Evolutionary conservation across 92 coral and sea anemone species (phyloP), one percentile per base, ranked within the genome.

Genomic region (Chrysogorgia sp.): DNA sequence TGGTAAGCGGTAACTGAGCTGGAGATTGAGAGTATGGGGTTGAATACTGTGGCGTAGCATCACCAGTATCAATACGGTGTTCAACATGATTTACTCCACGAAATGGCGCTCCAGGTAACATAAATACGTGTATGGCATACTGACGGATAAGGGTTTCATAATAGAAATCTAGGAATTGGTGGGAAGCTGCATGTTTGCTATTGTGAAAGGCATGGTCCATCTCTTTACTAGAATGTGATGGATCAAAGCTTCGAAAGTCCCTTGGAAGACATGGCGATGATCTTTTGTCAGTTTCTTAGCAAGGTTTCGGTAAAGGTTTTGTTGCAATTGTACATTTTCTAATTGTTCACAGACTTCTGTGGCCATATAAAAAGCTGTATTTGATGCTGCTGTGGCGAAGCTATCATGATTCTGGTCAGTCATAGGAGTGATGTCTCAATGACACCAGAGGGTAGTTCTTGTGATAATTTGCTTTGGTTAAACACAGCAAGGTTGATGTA

Each of bases 101-200:
- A 40, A 41, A 53, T 24, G 72, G 82, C 12, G 82, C 82, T 20
- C 82, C 82, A n/a, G 82, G 82, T 28, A 76, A 30, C 23, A 76
- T 64, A 32, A 76, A 76, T 57, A 67, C 74, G 15, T 61, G 82
- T 25, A n/a, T n/a, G n/a, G 82, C 69, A 35, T 76, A 35, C 70
- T 40, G 28, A 1, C 71, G 61, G 13, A 76, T 49, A 22, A 76
- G 52, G 17, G 58, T 40, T 22, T 76, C 82, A 58, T 31, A 58
- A 29, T 58, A 58, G 25, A 58, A 31, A 31, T 58, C 31, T 2
- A 31, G 17, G 8, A 58, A 58, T 24, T 58, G 63, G 31, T 31
- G 17, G 25, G 23, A 58, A 58, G 31, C 1, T 23, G 63, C 14
- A 1, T 15, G 14, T 15, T 20, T 24, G 32, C 23, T 58, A 1